Percentiles rank a stretch among this genome's conserved stretches.
These are phyloP conservation scores for Drosophila phalerata DNA, from an alignment of 2,888 invertebrate species.

Conservation along the genomic window DNA sequence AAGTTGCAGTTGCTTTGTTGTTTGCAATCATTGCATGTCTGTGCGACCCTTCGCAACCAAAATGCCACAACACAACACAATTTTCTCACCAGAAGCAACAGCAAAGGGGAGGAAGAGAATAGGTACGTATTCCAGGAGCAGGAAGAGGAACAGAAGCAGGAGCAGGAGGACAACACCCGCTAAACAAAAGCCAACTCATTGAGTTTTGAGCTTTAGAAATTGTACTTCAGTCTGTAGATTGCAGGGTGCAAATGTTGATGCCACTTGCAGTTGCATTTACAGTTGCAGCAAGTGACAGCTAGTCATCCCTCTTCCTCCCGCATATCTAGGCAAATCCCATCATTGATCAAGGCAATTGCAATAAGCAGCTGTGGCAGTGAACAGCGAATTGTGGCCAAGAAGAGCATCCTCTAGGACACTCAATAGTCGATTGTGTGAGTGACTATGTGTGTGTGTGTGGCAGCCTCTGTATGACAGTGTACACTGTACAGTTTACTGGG, in stretches of 20 bases:
- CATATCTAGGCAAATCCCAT: constrained; percentile 7
- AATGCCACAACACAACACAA: constrained; percentile 77
- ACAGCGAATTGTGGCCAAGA: constrained; percentile 15
- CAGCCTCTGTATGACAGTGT: constrained; percentile 6
- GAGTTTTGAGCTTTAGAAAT: constrained; percentile 61
- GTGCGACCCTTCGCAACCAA: constrained; percentile 74
- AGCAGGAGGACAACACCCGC: constrained; percentile 44
- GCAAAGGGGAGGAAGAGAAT: background rate
- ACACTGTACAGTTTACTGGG: constrained; percentile 58
- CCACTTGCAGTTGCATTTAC: constrained; percentile 50
- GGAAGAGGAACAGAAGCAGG: background rate
- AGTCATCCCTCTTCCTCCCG: background rate
- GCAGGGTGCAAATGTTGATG: constrained; percentile 11
- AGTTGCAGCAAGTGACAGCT: constrained; percentile 63
- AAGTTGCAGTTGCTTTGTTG: constrained; percentile 55
- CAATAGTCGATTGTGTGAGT: constrained; percentile 3
- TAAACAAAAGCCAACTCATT: constrained; percentile 75
- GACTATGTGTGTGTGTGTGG: background rate
- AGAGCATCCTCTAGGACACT: constrained; percentile 9
- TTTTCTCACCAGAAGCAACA: constrained; percentile 67
- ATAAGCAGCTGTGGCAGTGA: constrained; percentile 53
- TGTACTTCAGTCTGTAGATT: constrained; percentile 18
- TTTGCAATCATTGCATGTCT: constrained; percentile 50
- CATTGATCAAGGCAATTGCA: constrained; percentile 71
- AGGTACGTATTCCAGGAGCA: background rate